Evolutionary conservation across 2,797 vertebrate genomes (phyloP).

Genomic region (Neoniphon sammara): DNA sequence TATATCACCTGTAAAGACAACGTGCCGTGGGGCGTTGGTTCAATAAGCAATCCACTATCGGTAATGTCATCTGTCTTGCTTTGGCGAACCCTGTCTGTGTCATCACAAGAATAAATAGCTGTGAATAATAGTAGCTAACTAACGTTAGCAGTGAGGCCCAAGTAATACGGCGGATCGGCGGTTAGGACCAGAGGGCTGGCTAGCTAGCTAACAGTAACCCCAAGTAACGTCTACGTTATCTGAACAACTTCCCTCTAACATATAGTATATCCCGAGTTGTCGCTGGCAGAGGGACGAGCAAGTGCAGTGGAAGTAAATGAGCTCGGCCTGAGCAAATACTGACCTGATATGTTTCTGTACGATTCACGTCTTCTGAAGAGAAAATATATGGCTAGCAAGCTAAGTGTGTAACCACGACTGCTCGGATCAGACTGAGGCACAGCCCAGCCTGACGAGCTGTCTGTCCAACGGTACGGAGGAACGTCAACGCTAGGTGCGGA

Average conservation of each 20-base stretch:
- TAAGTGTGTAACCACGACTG: conserved; percentile 51
- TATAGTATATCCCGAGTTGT: not conserved
- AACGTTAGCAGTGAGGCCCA: conserved; percentile 72
- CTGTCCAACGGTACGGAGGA: conserved; percentile 48
- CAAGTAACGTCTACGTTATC: conserved; percentile 53
- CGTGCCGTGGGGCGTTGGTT: not conserved
- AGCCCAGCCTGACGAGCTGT: conserved; percentile 46
- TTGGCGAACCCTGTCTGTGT: conserved; percentile 17
- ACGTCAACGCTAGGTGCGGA: conserved; percentile 53
- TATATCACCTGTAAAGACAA: conserved; percentile 33
- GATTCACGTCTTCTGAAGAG: conserved; percentile 39
- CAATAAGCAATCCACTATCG: not conserved
- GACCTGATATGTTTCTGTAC: conserved; percentile 58
- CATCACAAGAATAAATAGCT: not conserved
- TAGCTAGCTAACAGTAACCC: conserved; percentile 63
- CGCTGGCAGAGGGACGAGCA: not conserved
- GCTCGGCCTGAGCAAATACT: conserved; percentile 31
- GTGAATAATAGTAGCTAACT: conserved; percentile 63
- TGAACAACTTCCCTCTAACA: conserved; percentile 54
- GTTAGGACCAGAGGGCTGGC: conserved; percentile 28
- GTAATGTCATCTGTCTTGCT: not conserved
- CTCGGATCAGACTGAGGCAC: conserved; percentile 37
- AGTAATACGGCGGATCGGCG: conserved; percentile 35
- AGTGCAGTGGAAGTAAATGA: not conserved
- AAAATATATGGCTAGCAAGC: conserved; percentile 57